Evolutionary conservation across 2,113 vertebrate genomes (phyloP).

Genomic region (Thamnaconus septentrionalis): DNA sequence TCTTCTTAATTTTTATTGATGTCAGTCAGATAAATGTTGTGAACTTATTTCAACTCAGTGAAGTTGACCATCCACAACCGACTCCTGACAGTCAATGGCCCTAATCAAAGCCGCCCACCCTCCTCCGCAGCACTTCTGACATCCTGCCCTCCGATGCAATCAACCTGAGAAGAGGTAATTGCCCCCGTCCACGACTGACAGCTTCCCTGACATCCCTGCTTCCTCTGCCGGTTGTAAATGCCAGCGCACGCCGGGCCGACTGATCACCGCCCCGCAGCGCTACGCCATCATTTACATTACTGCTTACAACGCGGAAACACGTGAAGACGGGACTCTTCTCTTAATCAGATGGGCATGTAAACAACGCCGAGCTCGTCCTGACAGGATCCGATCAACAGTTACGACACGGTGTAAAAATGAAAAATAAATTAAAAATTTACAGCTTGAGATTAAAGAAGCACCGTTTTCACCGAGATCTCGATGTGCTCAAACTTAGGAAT

Average conservation of each 20-base stretch:
- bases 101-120: constrained; percentile 50
- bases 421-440: neutral
- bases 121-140: constrained; percentile 71
- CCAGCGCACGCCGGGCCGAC: constrained; percentile 63
- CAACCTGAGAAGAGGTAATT: constrained; percentile 81
- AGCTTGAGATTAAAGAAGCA: no score
- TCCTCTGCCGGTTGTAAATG: constrained; percentile 83
- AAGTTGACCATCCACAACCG: constrained; percentile 56
- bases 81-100: constrained; percentile 64
- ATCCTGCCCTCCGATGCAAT: constrained; percentile 81
- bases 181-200: constrained; percentile 78
- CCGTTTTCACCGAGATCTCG: no score
- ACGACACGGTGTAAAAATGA: constrained; percentile 21
- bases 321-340: constrained; percentile 48
- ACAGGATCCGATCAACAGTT: constrained; percentile 13
- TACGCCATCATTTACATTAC: constrained; percentile 76
- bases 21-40: no score
- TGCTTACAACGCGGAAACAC: constrained; percentile 69
- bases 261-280: constrained; percentile 74
- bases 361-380: constrained; percentile 11
- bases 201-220: constrained; percentile 81
- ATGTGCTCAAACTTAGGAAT: no score
- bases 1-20: no score
- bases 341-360: constrained; percentile 43
- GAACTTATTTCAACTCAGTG: constrained; percentile 57